Evolutionary conservation across 2,113 vertebrate genomes (phyloP), one percentile per base, ranked within the genome.

Genomic region (Xiphophorus hellerii): DNA sequence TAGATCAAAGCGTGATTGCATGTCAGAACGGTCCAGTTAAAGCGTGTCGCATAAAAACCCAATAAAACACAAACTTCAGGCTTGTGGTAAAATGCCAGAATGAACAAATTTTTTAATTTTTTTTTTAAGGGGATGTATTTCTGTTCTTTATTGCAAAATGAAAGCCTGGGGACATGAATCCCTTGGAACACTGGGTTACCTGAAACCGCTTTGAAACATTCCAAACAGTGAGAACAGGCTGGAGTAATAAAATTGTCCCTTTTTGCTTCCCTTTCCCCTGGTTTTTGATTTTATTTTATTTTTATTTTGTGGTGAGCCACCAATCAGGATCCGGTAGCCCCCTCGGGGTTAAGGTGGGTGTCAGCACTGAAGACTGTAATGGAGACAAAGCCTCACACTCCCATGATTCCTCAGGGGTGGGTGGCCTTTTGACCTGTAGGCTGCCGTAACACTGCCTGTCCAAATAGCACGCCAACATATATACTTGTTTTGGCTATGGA

Each of bases 401-500:
- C 73, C 77, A 84, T 84, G 76, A 82, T 88, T 90, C 80, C 85
- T 73, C 37, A 48, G 79, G 75, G 77, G 77, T 87, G 88, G 78
- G 85, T 79, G 42, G n/a, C 35, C 80, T 74, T 51, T 82, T 89
- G 87, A 91, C 89, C 87, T 71, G 64, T 7, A 64, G 85, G 66
- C 86, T 76, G 92, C 84, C 68, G 76, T 82, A 85, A 81, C 15
- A 48, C 81, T 89, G 87, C 86, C 86, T 88, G 80, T 86, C 76
- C 77, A 81, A 65, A 68, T 74, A n/a, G 58, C 70, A 66, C 62
- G 88, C 90, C 92, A 92, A 92, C 78, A 89, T 73, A 89, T 74
- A 93, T 90, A 89, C 90, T 93, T 91, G 81, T 85, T 87, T 91
- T 93, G 92, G 90, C 90, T 68, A 13, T 25, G 51, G 51, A 25